Conservation (phyloP, 2,113 vertebrate genomes). For the Girardinichthys multiradiatus region DNA sequence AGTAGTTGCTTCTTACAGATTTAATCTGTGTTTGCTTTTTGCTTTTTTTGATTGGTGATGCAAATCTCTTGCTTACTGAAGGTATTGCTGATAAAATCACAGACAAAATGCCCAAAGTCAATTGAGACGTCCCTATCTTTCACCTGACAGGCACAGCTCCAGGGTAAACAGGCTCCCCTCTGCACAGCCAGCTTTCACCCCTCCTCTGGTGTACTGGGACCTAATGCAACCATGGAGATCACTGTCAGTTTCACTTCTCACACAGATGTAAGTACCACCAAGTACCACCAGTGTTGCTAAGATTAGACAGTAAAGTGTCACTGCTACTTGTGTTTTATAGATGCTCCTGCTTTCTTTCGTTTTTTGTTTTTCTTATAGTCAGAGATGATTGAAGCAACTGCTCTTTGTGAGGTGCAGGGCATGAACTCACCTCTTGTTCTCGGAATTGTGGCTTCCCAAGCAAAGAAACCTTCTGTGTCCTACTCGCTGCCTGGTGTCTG, state of each 20-base stretch:
- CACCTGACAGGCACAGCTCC: conserved; percentile 75
- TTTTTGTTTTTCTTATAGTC: conserved; percentile 75
- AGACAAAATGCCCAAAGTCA: background rate
- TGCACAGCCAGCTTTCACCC: conserved; percentile 80
- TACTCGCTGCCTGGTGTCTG: conserved; percentile 70
- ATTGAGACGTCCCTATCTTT: background rate
- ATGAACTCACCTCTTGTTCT: conserved; percentile 85
- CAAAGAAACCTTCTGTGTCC: conserved; percentile 82
- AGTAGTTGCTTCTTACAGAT: background rate
- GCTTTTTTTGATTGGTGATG: background rate
- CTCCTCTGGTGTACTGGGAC: conserved; percentile 78
- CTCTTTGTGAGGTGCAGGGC: conserved; percentile 85
- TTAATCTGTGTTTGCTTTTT: background rate
- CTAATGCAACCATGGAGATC: conserved; percentile 82
- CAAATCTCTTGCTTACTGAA: background rate
- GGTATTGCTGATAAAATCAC: background rate
- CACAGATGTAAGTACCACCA: conserved; percentile 73
- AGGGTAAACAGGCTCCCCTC: conserved; percentile 79
- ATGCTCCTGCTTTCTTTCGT: background rate
- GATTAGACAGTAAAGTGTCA: background rate
- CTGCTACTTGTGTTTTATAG: too few relatives aligned
- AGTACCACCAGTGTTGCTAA: conserved; percentile 31
- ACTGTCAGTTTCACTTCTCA: conserved; percentile 78
- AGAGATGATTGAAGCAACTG: conserved; percentile 80
- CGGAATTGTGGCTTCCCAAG: conserved; percentile 77